Percentiles rank a stretch among this genome's conserved stretches.
phyloP scores from a whole-genome alignment of 2,888 invertebrate species.

The Neoascia interrupta region DNA sequence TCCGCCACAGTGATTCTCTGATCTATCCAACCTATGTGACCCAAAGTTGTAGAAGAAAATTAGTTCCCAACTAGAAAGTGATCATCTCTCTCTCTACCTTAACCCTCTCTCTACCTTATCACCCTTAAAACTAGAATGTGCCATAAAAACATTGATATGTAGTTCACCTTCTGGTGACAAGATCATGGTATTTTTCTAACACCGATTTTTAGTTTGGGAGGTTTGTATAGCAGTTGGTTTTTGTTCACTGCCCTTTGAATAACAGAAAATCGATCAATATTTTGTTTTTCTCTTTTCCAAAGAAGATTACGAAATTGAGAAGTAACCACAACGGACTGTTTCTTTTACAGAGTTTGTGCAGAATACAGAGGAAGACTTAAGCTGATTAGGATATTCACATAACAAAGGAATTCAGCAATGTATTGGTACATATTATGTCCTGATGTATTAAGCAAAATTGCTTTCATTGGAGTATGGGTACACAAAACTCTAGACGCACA shows the following conservation, averaged over 20 bases:
- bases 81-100: constrained; percentile 14
- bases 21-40: constrained; percentile 27
- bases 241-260: background rate
- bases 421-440: too few relatives aligned
- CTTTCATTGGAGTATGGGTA: too few relatives aligned
- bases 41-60: constrained; percentile 9
- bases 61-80: constrained; percentile 47
- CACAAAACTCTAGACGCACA: too few relatives aligned
- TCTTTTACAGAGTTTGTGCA: background rate
- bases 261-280: constrained; percentile 46
- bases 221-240: constrained; percentile 1
- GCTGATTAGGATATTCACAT: constrained; percentile 40
- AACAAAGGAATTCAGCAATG: too few relatives aligned
- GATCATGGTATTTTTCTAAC: constrained; percentile 13
- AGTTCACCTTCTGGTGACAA: constrained; percentile 40
- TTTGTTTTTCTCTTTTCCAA: constrained; percentile 2
- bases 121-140: constrained; percentile 27
- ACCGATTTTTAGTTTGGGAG: background rate
- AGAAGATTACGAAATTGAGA: constrained; percentile 16
- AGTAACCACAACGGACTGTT: constrained; percentile 12
- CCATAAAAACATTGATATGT: constrained; percentile 35
- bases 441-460: too few relatives aligned
- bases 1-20: constrained; percentile 38
- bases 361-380: constrained; percentile 1
- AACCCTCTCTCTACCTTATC: too few relatives aligned